Base-by-base conservation (phyloP, 2,888 invertebrate genomes). In the Epinotia demarniana region DNA sequence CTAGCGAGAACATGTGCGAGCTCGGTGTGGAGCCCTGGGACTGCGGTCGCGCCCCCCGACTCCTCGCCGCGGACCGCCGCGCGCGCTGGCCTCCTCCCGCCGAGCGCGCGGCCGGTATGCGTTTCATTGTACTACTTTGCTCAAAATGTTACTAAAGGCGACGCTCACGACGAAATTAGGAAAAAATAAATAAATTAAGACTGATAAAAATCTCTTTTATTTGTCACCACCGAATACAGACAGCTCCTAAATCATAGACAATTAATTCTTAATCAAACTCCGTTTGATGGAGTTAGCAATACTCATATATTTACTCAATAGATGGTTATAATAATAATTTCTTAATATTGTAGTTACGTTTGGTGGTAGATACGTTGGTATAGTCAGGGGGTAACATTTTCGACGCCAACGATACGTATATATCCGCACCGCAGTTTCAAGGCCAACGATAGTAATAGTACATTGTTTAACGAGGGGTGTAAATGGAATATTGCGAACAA, bases 161-260 rank as follows among this genome's bases (percentile, higher is more conserved):
- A 83, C 77, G 80, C 85, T 84, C 80, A 80, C 79, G 80, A 77
- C 78, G 80, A 81, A 81, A 84, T 83, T 83, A 82, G 63, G 76
- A 79, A 81, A 61, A 88, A 91, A 90, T 90, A 91, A 91, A 91
- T 84, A 83, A 85, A 88, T 86, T 89, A 87, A 92, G 92, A 92
- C 92, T 92, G 92, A 90, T 81, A 79, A 68, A 73, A 78, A 74
- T 74, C 75, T 81, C 66, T 84, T 84, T 83, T 83, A 87, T 86
- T 86, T 81, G 81, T 66, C 82, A 83, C 80, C 43, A 43, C 16
- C n/a, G 13, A 43, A 58, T 57, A 55, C 33, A 39, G 9, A 39
- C 19, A 43, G 19, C 18, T 39, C 19, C 16, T 27, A 39, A 68
- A 33, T 19, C 18, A 27, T 18, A 53, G n/a, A 39, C 13, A 53